Base-by-base conservation (phyloP, 2,113 vertebrate genomes). In the Pangasianodon gigas region DNA sequence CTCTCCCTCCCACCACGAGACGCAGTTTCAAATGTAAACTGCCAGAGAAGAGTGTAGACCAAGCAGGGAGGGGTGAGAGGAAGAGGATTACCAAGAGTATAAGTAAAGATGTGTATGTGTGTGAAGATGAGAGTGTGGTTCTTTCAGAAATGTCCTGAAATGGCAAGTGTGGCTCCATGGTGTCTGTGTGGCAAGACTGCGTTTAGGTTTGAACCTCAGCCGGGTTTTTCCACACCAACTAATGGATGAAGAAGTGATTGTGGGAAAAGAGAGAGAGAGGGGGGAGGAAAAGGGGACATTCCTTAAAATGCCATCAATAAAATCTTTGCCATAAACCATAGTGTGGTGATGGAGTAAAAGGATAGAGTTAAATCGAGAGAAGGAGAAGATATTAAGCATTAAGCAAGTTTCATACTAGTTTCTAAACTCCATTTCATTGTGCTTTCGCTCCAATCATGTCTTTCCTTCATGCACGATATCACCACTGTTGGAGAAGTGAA, bases 151-250 rank as follows among this genome's bases (percentile, higher is more conserved):
- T n/a, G 58, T 65, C 75, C 86, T 62, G 1, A 90, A 90, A 77
- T 41, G 87, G 91, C 91, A 91, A 92, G 84, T 88, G 90, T 89
- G 86, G 91, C 89, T 91, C 26, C 88, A 10, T 48, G 19, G 65
- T 48, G 32, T 86, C 87, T 52, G 69, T 86, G 69, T 84, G 86
- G 91, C 92, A 91, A 89, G 91, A 87, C 88, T 85, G 92, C 92
- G 91, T 93, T 88, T 92, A 89, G 90, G 56, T 93, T 93, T 92
- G 82, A 92, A 90, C 90, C 81, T 91, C 91, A 92, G 93, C 90
- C 91, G 92, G 93, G 93, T 46, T 95, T 95, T 96, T 95, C 94
- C 95, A 93, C 95, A 92, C 94, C 94, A 94, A 87, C 93, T 95
- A 93, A 95, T 91, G 91, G 92, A 52, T 85, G 71, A 69, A 90